Evolutionary conservation across 1,140 invertebrate species (phyloP).

Genomic region (Drosophila ironensis): DNA sequence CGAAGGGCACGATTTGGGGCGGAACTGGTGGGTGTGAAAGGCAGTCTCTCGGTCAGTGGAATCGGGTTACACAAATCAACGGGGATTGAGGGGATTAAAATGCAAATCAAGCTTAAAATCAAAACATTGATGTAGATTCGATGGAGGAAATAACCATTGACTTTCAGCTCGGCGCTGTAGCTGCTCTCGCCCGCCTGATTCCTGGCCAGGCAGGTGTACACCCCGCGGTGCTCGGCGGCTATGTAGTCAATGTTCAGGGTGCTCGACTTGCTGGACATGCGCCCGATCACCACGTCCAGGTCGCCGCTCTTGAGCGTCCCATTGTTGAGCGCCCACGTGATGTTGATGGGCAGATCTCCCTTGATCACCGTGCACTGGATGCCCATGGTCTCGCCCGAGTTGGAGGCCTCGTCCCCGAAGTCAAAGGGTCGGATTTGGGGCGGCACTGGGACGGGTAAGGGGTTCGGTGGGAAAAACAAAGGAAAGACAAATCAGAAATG

Average conservation of each 20-base stretch:
- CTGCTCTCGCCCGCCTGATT: conserved; percentile 86
- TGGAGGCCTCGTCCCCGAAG: conserved; percentile 87
- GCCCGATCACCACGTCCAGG: conserved; percentile 81
- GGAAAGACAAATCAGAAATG: conserved; percentile 6
- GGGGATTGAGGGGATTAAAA: conserved; percentile 19
- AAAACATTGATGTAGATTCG: no score
- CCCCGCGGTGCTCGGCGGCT: conserved; percentile 86
- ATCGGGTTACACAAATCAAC: no score
- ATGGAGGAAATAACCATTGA: conserved; percentile 58
- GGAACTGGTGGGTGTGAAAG: conserved; percentile 83
- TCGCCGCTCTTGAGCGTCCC: conserved; percentile 60
- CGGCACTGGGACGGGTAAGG: conserved; percentile 83
- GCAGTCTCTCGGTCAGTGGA: no score
- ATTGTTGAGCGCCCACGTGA: conserved; percentile 86
- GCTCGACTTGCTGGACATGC: conserved; percentile 79
- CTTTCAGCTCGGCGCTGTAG: conserved; percentile 73
- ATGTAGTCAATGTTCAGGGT: conserved; percentile 83
- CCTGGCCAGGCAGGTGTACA: conserved; percentile 90
- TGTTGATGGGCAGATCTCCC: conserved; percentile 91
- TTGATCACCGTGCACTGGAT: conserved; percentile 91
- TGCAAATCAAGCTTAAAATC: no score
- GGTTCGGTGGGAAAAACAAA: conserved; percentile 7
- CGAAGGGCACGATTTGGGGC: conserved; percentile 88
- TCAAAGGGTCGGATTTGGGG: conserved; percentile 87
- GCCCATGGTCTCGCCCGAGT: conserved; percentile 87